These are phyloP conservation scores for Melanostoma mellinum DNA, from an alignment of 2,888 invertebrate species.

Conservation along the genomic window DNA sequence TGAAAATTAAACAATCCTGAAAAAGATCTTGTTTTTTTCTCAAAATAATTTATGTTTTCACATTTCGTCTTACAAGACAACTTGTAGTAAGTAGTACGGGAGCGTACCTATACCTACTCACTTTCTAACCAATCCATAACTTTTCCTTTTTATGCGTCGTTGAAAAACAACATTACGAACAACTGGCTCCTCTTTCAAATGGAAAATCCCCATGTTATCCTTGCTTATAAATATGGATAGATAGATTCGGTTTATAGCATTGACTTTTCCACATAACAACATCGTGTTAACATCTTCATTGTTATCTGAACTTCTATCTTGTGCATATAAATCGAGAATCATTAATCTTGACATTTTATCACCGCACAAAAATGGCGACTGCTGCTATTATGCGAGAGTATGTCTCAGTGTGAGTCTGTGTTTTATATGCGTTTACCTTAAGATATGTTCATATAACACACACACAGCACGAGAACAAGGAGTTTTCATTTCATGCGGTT, in stretches of 20 bases:
- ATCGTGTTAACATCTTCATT: conserved; percentile 63
- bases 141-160: neutral
- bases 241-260: neutral
- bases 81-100: too few relatives aligned
- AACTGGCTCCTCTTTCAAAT: conserved; percentile 4
- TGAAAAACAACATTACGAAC: neutral
- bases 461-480: too few relatives aligned
- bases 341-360: conserved; percentile 57
- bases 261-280: conserved; percentile 1
- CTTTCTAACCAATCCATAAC: neutral
- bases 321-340: conserved; percentile 53
- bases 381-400: neutral
- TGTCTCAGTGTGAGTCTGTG: too few relatives aligned
- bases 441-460: too few relatives aligned
- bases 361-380: conserved; percentile 51
- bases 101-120: too few relatives aligned
- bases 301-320: conserved; percentile 47
- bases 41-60: too few relatives aligned
- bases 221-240: conserved; percentile 10
- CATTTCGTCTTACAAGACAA: too few relatives aligned
- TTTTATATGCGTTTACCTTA: too few relatives aligned
- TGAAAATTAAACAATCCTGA: too few relatives aligned
- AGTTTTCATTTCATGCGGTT: too few relatives aligned
- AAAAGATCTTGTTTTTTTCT: too few relatives aligned
- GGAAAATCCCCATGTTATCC: neutral